Base-by-base conservation (phyloP, 2,888 invertebrate species). In the Caenorhabditis doughertyi region DNA sequence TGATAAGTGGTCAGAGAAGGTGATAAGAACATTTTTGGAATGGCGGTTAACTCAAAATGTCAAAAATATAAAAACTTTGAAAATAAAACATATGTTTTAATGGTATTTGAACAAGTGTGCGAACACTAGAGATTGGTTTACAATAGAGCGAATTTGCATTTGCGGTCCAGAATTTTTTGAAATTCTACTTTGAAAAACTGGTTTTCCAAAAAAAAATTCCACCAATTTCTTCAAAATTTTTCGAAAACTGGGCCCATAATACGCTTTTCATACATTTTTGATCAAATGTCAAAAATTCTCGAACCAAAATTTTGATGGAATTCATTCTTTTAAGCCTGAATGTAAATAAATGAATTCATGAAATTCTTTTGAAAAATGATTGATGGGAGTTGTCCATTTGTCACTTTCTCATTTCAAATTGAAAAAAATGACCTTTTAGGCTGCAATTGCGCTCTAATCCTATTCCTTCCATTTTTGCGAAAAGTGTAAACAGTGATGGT, bases 1-100 rank as follows among this genome's bases (percentile, higher is more conserved):
- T 64, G 64, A 64, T 49, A 64, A 64, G 64, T 64, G 64, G 39
- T 21, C 9, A n/a, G 53, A 27, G 8, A 23, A 39, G 9, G 62
- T 44, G 64, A 64, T 49, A 64, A 49, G 64, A 47, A 18, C 16
- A 27, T 29, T 16, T 29, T n/a, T n/a, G n/a, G n/a, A n/a, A n/a
- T n/a, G n/a, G n/a, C n/a, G 3, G 39, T 39, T 2, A 23, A 42
- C 8, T 23, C 3, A 23, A 44, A 44, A 44, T 29, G 11, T 44
- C n/a, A 27, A 44, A 13, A 62, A 44, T 11, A 27, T 27, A 25
- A 62, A 35, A 53, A 27, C 9, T 29, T 32, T 9, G 3, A 8
- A 39, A 5, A 39, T 3, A n/a, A n/a, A n/a, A n/a, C n/a, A n/a
- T n/a, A n/a, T n/a, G n/a, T n/a, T n/a, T n/a, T n/a, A n/a, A n/a